Evolutionary conservation across 2,113 vertebrate species (phyloP).

Genomic region (Poicephalus meyeri): DNA sequence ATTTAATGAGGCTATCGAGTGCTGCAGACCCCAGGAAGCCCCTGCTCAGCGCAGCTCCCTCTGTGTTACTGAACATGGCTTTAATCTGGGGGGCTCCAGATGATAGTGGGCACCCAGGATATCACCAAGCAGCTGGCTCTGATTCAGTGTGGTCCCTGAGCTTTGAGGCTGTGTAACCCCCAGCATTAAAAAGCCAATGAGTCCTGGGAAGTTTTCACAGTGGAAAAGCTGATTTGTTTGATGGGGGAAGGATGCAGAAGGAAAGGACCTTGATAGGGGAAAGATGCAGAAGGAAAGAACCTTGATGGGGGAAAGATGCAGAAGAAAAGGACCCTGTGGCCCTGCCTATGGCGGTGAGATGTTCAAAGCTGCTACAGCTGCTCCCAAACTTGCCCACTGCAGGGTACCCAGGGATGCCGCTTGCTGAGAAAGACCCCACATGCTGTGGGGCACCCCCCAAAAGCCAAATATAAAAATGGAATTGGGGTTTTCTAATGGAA

Average conservation of each 20-base stretch:
- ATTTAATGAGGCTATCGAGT: neutral
- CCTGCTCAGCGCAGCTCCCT: neutral
- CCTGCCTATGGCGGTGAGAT: fast-evolving
- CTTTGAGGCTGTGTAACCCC: neutral
- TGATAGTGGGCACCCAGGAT: fast-evolving
- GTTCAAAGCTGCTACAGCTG: neutral
- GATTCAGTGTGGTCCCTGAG: fast-evolving
- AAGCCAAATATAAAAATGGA: neutral
- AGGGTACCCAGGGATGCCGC: fast-evolving
- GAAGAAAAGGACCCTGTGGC: neutral
- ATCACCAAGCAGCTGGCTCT: fast-evolving
- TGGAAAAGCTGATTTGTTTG: neutral
- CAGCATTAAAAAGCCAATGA: fast-evolving
- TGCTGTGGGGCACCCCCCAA: neutral
- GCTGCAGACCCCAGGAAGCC: neutral
- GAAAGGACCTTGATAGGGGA: neutral
- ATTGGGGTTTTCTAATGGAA: neutral
- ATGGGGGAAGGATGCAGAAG: neutral
- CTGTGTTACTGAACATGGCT: fast-evolving
- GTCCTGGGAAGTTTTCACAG: neutral
- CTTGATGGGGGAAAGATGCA: neutral
- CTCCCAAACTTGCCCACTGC: neutral
- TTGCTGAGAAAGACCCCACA: fast-evolving
- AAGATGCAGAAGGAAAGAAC: neutral
- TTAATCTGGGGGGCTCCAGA: neutral